Base-by-base conservation (phyloP, 2,113 vertebrate genomes). In the Uria aalge region DNA sequence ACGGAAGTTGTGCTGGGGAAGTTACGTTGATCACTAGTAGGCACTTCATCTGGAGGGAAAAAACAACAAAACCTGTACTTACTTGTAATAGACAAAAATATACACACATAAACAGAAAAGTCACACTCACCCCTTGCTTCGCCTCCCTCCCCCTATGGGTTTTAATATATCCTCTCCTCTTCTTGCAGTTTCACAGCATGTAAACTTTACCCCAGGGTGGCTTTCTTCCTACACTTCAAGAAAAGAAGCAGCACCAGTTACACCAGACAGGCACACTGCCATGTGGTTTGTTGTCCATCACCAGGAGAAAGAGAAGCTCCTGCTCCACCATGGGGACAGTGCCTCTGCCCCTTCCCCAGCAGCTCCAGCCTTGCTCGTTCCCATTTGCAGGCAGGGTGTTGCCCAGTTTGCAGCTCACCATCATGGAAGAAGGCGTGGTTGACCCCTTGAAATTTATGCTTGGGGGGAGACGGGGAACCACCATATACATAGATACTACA, bases 401-500 rank as follows among this genome's bases (percentile, higher is more conserved):
- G 41, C 30, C 64, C 56, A 21, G 36, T 29, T 48, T 50, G 40
- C 36, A 67, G 57, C 50, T 69, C 73, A 41, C 17, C 23, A 34
- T 18, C n/a, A 14, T 1, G 34, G 41, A 43, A 34, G 32, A 29
- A 62, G 11, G 8, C 2, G 1, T 45, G 52, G 11, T 1, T 55
- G 72, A 72, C 2, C 16, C 38, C 38, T 34, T 8, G 29, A 22
- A 50, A 66, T 34, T 24, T 17, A 16, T 23, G 11, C 3, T 10
- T 3, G 1, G 6, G 1, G 7, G 8, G 5, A 11, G 18, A 19
- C 4, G 5, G 17, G 59, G 50, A n/a, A 32, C 4, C 20, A 11
- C 34, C 14, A 2, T 3, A 8, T 1, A 30, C 29, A 12, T 1
- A 36, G 26, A 1, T 15, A 16, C 15, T 11, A 3, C 0, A 40